A percentile compares a stretch with the other conserved stretches of the same genome.
phyloP scores from a whole-genome alignment of 2,888 invertebrate genomes.

The Priapulus caudatus region DNA sequence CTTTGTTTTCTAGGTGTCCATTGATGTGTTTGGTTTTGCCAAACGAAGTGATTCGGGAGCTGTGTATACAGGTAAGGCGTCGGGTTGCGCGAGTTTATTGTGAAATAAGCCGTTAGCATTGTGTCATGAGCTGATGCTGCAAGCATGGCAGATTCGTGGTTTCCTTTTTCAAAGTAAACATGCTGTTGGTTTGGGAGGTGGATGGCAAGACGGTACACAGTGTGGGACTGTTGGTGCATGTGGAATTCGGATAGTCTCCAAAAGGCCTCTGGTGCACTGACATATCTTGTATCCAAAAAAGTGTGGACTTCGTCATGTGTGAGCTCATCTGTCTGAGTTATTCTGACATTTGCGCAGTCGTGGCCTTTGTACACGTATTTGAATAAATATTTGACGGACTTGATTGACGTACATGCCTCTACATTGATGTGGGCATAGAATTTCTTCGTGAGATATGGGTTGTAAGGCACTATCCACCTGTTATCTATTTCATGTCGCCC shows the following conservation, averaged over 20 bases:
- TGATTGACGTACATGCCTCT: constrained; percentile 27
- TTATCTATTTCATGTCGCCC: constrained; percentile 33
- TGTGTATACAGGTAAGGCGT: too few species aligned
- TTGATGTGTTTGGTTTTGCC: background rate
- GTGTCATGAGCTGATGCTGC: constrained; percentile 14
- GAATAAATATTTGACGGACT: constrained; percentile 27
- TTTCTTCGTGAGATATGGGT: constrained; percentile 27
- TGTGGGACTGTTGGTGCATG: constrained; percentile 29
- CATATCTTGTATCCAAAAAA: constrained; percentile 29
- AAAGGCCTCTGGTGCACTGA: constrained; percentile 29
- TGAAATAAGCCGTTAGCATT: constrained; percentile 24
- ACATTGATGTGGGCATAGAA: constrained; percentile 38
- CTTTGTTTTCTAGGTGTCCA: constrained; percentile 17
- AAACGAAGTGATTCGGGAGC: constrained; percentile 19
- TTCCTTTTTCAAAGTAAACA: constrained; percentile 19
- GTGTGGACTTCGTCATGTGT: constrained; percentile 28
- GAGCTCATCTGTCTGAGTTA: background rate
- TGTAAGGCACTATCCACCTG: constrained; percentile 35
- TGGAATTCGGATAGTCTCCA: constrained; percentile 27
- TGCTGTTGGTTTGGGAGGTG: constrained; percentile 29
- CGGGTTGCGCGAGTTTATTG: too few species aligned
- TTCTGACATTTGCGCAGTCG: constrained; percentile 19
- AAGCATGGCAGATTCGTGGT: constrained; percentile 17
- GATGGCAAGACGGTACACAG: constrained; percentile 29
- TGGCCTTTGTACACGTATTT: constrained; percentile 30